phyloP scores from a whole-genome alignment of 2,797 vertebrate genomes.

The Sciurus carolinensis region DNA sequence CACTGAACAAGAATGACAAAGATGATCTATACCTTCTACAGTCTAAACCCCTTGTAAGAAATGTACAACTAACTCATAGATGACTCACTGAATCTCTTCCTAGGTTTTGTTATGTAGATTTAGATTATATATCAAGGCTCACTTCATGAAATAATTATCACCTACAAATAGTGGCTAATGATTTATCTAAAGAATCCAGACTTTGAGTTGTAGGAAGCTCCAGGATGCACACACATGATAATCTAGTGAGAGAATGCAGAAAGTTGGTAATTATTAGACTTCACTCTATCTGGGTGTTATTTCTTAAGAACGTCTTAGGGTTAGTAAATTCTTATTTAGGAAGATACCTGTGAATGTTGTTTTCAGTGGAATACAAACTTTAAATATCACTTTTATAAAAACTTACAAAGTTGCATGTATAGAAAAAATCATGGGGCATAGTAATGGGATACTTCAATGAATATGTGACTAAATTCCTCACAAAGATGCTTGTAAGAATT shows the following conservation, averaged over 20 bases:
- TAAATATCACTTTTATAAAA: slow-evolving; percentile 1
- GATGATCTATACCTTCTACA: not conserved
- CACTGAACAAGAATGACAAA: not conserved
- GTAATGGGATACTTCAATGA: not conserved
- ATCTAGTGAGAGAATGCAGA: not conserved
- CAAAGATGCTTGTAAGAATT: not conserved
- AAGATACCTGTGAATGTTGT: not conserved
- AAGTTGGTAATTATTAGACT: not conserved
- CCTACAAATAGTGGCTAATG: not conserved
- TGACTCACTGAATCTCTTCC: not conserved
- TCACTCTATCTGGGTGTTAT: not conserved
- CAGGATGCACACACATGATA: not conserved
- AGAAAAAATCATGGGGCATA: not conserved
- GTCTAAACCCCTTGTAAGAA: not conserved
- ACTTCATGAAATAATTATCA: not conserved
- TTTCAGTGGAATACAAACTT: not conserved
- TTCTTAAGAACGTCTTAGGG: slow-evolving; percentile 36
- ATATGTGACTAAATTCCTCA: not conserved
- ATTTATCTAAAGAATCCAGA: not conserved
- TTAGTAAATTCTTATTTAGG: slow-evolving; percentile 54
- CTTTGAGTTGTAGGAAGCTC: not conserved
- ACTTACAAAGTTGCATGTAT: not conserved
- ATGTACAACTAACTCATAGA: not conserved
- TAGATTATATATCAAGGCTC: not conserved
- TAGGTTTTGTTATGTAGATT: not conserved